Evolutionary conservation across 2,113 vertebrate genomes (phyloP), one percentile per base, ranked within the genome.

Genomic region (Cyprinodon tularosa): DNA sequence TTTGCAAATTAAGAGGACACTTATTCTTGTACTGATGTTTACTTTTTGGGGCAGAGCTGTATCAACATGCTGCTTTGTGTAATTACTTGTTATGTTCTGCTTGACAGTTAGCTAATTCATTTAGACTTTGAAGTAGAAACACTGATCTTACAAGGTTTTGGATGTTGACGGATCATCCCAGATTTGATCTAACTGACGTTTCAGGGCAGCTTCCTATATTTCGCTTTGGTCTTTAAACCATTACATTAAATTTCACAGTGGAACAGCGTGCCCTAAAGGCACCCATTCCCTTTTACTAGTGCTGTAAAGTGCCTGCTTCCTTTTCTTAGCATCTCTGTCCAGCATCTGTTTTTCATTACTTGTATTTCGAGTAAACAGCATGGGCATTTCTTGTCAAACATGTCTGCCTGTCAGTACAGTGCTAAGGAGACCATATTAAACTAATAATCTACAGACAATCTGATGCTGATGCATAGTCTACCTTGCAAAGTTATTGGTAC

Each of bases 231-330:
- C 42, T 45, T 44, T 37, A 29, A 37, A 15, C 40, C 42, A 12
- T 17, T 62, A 15, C 13, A 14, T 9, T 65, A 71, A 40, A 71
- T 72, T 61, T 12, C 66, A 50, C 62, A 69, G 59, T 44, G 67
- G 22, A 67, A 77, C 60, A 63, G 40, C 68, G 42, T 39, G 22
- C 22, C 74, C 70, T 67, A 66, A 60, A 74, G 79, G 53, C 6
- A 3, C 74, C 75, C 84, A 6, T 57, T 9, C 20, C 68, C 62
- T 68, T 68, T 47, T 74, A 63, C 50, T 15, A 45, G 14, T 69
- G 12, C 72, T 53, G 42, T 59, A 65, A 82, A 86, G 74, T 66
- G 66, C 38, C 48, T 66, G 68, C 87, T 91, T 92, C 91, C 90
- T 92, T 89, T 81, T 83, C 73, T 88, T 69, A 73, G 5, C 39